Conservation (phyloP, 2,797 vertebrate genomes). For the Gymnocypris eckloni region DNA sequence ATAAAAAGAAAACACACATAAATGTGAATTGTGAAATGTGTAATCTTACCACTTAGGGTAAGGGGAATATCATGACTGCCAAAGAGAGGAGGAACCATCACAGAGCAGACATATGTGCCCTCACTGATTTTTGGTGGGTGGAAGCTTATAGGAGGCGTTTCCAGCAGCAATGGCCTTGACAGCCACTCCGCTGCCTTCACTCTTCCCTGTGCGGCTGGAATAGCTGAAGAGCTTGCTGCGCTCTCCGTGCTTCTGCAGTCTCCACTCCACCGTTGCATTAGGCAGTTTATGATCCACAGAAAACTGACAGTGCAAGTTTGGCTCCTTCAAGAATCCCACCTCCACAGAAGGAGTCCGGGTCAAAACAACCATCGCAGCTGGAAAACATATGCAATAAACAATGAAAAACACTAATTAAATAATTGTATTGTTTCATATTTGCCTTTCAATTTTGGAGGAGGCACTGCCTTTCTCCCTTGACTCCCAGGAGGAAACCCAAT, state of each 20-base stretch:
- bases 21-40: neutral
- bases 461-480: too few species aligned
- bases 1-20: neutral
- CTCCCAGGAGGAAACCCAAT: neutral
- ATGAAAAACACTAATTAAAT: neutral
- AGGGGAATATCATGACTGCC: constrained; percentile 68
- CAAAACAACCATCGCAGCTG: constrained; percentile 75
- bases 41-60: constrained; percentile 72
- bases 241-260: constrained; percentile 63
- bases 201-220: constrained; percentile 55
- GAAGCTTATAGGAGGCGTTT: constrained; percentile 73
- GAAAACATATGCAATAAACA: neutral
- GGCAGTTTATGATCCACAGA: constrained; percentile 71
- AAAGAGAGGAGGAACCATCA: constrained; percentile 70
- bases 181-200: constrained; percentile 61
- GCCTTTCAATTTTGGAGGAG: neutral
- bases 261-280: constrained; percentile 69
- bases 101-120: constrained; percentile 74
- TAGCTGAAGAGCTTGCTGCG: constrained; percentile 66
- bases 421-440: neutral
- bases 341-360: constrained; percentile 70
- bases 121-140: constrained; percentile 64
- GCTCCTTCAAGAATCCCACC: constrained; percentile 65
- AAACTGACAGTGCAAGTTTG: constrained; percentile 78
- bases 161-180: constrained; percentile 67